A percentile compares a stretch with the other conserved stretches of the same genome.
phyloP scores from a whole-genome alignment of 2,888 invertebrate genomes.

The Dasysyrphus albostriatus region DNA sequence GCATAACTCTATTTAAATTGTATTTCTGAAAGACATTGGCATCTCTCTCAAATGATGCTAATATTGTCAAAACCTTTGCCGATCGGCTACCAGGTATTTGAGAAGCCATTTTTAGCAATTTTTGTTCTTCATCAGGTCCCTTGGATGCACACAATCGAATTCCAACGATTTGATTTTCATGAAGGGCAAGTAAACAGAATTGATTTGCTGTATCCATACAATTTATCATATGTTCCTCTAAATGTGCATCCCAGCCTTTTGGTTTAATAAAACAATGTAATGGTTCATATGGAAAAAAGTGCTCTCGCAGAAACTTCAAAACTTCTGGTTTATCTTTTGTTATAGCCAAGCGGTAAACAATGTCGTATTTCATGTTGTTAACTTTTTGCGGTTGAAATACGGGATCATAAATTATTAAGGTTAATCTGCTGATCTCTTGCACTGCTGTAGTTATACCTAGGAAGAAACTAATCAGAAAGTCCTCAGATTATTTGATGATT shows the following conservation, averaged over 20 bases:
- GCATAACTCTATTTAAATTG: neutral
- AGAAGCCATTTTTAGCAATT: neutral
- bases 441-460: too few species aligned
- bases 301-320: neutral
- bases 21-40: neutral
- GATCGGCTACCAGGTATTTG: neutral
- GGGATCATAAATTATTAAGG: too few species aligned
- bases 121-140: neutral
- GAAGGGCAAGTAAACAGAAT: neutral
- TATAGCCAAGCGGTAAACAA: neutral
- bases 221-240: neutral
- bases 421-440: too few species aligned
- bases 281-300: slow-evolving; percentile 2
- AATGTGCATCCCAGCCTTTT: neutral
- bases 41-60: neutral
- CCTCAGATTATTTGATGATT: too few species aligned
- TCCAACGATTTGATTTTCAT: neutral
- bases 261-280: neutral
- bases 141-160: neutral
- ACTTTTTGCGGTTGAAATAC: too few species aligned
- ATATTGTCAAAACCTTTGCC: neutral
- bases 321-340: neutral
- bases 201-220: neutral
- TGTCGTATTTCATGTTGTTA: neutral
- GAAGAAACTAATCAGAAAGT: too few species aligned